Base-by-base conservation (phyloP, 2,888 invertebrate genomes). In the Napeogenes sylphis region DNA sequence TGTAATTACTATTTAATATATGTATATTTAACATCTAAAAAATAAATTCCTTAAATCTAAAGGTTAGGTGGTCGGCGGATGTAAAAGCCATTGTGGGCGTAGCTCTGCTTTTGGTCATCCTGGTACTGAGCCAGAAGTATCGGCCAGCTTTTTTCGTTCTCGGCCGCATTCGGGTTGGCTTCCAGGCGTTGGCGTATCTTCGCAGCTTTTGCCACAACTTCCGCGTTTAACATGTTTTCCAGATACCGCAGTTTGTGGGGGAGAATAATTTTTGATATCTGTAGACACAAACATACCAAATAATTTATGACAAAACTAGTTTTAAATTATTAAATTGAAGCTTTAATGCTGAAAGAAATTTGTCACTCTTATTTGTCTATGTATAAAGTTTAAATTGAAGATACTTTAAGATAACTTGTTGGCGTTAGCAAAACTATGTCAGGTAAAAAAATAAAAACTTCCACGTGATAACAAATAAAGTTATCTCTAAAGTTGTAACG, bases 161-260 rank as follows among this genome's bases (percentile, higher is more conserved):
- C 88, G 45, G 77, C 82, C 8, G 74, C 73, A 63, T 82, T 87
- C 0, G 88, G 85, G 59, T 84, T 88, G 0, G 80, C 81, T 68
- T 87, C 89, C 66, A 85, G 81, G 45, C 82, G 73, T 58, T 86
- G 85, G 2, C 88, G 78, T 45, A 88, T 83, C 66, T 85, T 84
- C 2, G 87, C 83, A 2, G 87, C 88, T 62, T 88, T 90, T 76
- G 87, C 87, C 2, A 87, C 73, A 0, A 88, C 86, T 62, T 90
- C 90, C 0, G 87, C 82, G 63, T 88, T 89, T 56, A 90, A 66
- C 90, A 90, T 89, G 62, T 89, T 90, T 66, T 90, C 89, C 61
- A 90, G 74, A 68, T 90, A 90, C 45, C 90, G 76, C 21, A 90
- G 73, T 70, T 90, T 90, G 71, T 85, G 83, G 0, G 90, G 90